Evolutionary conservation across 2,888 invertebrate species (phyloP), one percentile per base, ranked within the genome.

Genomic region (Clepsis dumicolana): DNA sequence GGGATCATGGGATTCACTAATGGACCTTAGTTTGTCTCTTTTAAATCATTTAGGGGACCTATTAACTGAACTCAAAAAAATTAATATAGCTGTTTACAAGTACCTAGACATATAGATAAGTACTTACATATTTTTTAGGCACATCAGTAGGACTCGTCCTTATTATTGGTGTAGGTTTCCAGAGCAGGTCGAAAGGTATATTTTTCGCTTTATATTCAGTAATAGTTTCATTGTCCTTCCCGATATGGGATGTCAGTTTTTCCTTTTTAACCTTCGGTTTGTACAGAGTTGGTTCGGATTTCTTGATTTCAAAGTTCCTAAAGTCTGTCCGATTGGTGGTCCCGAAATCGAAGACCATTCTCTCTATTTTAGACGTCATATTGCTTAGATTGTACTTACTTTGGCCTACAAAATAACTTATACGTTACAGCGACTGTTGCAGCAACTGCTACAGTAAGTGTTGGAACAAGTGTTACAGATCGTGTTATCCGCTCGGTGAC

Each of bases 141-240:
- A 48, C 48, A 21, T 48, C 48, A 21, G 10, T 10, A 48, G 48
- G 48, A 8, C 1, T 48, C 35, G 18, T 29, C 21, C 48, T 27
- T 18, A 21, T 35, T 3, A 35, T 64, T 5, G 35, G 32, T 21
- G 16, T 64, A 38, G 10, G 16, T 18, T n/a, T 38, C 54, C 32
- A 25, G 16, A 25, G 38, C 16, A 52, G 52, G 41, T 52, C 44
- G 8, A 59, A 35, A 18, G 59, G 38, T 10, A 35, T 41, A 32
- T 57, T 32, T 25, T 21, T 32, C 25, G 38, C 41, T 21, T 25
- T 59, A 41, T 41, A 53, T 27, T 53, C 53, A n/a, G 53, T 53
- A 5, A 53, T 4, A n/a, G 53, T 53, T 53, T 53, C 25, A 12
- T 3, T 7, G n/a, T 53, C 53, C 27, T 53, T 53, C 27, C 53